phyloP scores from a whole-genome alignment of 2,113 vertebrate genomes.

The Etia nguti region DNA sequence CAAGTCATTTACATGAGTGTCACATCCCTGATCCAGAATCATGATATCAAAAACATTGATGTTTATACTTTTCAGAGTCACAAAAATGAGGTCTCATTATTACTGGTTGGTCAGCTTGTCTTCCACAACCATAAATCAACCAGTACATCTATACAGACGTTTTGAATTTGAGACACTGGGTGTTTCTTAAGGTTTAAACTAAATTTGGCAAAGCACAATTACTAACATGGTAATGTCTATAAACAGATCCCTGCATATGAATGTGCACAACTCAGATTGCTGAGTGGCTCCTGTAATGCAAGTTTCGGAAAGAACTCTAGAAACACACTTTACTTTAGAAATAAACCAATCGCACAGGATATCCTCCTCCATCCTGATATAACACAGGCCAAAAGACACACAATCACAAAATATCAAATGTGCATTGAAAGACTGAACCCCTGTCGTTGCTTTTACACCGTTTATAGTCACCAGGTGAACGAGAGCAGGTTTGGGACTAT shows the following conservation, averaged over 20 bases:
- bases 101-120: neutral
- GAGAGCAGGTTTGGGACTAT: neutral
- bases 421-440: neutral
- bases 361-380: neutral
- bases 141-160: neutral
- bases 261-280: neutral
- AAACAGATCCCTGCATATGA: neutral
- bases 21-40: neutral
- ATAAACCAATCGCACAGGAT: neutral
- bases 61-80: neutral
- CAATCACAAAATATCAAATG: neutral
- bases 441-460: no score
- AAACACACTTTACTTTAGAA: neutral
- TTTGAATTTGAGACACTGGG: neutral
- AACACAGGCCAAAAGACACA: neutral
- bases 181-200: neutral
- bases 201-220: neutral
- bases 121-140: neutral
- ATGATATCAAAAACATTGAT: neutral
- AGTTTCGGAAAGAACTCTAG: neutral
- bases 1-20: neutral
- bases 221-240: neutral
- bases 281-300: neutral
- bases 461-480: neutral
- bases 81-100: neutral